phyloP scores from a whole-genome alignment of 1,140 invertebrate species.

The Procambarus virginalis region DNA sequence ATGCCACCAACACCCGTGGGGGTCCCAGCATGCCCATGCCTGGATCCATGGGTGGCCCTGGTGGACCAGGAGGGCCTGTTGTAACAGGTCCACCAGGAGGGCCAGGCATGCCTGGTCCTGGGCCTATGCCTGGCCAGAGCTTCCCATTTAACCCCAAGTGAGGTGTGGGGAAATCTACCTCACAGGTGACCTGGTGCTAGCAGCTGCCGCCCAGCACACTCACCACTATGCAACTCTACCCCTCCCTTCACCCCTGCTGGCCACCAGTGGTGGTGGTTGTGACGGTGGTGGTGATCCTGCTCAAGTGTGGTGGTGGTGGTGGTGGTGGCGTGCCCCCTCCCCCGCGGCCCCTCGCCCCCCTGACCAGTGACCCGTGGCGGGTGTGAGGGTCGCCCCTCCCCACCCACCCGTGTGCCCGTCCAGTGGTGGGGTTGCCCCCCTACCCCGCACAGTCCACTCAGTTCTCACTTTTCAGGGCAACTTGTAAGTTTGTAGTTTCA shows the following conservation, averaged over 20 bases:
- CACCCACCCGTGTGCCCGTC: slow-evolving; percentile 61
- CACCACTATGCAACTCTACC: slow-evolving; percentile 65
- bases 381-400: slow-evolving; percentile 52
- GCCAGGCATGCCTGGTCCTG: slow-evolving; percentile 64
- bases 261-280: slow-evolving; percentile 45
- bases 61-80: slow-evolving; percentile 61
- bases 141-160: slow-evolving; percentile 70
- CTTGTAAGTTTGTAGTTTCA: slow-evolving; percentile 66
- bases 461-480: slow-evolving; percentile 68
- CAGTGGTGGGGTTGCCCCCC: slow-evolving; percentile 60
- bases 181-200: slow-evolving; percentile 68
- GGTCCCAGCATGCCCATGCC: slow-evolving; percentile 69
- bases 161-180: slow-evolving; percentile 64
- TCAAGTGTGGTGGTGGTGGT: slow-evolving; percentile 64
- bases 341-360: slow-evolving; percentile 14
- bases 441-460: slow-evolving; percentile 66
- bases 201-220: slow-evolving; percentile 64
- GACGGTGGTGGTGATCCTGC: slow-evolving; percentile 63
- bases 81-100: slow-evolving; percentile 66
- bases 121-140: slow-evolving; percentile 67
- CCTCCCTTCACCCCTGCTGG: slow-evolving; percentile 33
- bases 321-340: slow-evolving; percentile 45
- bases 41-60: slow-evolving; percentile 62
- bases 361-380: slow-evolving; percentile 24
- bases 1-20: slow-evolving; percentile 85